Evolutionary conservation across 2,113 vertebrate species (phyloP).

Genomic region (Hyaena hyaena): DNA sequence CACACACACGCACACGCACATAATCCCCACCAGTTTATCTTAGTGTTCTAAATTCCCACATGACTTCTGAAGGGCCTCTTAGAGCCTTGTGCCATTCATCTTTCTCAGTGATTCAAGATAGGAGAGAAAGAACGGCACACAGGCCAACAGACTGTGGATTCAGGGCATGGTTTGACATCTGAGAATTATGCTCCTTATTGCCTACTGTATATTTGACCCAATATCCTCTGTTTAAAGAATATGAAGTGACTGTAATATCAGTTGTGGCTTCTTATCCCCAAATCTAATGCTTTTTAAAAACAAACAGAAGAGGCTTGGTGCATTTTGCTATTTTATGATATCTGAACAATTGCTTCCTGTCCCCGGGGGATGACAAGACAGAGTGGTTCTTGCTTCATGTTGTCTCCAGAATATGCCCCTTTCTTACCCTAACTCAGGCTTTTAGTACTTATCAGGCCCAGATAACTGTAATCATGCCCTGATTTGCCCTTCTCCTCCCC

Average conservation of each 20-base stretch:
- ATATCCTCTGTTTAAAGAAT: background rate
- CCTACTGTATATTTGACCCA: background rate
- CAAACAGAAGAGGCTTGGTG: background rate
- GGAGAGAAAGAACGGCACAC: background rate
- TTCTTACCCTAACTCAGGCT: background rate
- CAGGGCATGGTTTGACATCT: background rate
- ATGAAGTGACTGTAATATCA: constrained; percentile 42
- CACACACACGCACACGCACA: accelerated
- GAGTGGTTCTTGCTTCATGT: background rate
- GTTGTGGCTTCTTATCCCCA: background rate
- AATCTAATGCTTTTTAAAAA: constrained; percentile 8
- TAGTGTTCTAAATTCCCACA: background rate
- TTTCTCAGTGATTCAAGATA: background rate
- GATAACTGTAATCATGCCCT: background rate
- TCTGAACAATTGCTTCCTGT: background rate
- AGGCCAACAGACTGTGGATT: background rate
- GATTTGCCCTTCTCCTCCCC: background rate
- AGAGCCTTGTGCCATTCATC: background rate
- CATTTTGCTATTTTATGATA: background rate
- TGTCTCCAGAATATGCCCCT: background rate
- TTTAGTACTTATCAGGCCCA: background rate
- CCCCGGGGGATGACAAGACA: background rate
- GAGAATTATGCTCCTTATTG: background rate
- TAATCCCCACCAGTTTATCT: background rate
- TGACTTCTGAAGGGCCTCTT: background rate